phyloP scores from a whole-genome alignment of 2,113 vertebrate species.

The Sigmodon hispidus region DNA sequence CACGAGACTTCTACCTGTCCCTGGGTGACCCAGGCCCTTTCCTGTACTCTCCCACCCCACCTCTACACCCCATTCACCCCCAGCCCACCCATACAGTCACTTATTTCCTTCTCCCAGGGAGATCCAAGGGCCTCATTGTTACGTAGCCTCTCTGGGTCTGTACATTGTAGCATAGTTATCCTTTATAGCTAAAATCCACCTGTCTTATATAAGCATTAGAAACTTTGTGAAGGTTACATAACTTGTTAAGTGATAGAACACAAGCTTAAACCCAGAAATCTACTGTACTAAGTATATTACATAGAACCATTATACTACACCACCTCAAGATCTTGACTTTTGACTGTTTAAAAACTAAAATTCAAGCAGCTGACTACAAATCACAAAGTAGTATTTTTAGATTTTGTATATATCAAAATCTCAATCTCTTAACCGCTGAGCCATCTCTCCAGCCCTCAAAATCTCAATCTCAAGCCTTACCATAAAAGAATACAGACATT shows the following conservation, averaged over 20 bases:
- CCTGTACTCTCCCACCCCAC: not conserved
- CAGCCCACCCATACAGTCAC: not conserved
- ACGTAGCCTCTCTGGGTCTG: not conserved
- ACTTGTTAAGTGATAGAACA: not conserved
- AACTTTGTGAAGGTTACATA: conserved; percentile 1
- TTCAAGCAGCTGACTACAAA: conserved; percentile 32
- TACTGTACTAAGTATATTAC: not conserved
- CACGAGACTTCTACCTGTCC: not conserved
- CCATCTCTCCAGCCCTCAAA: too few species aligned
- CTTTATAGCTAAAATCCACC: not conserved
- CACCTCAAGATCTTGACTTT: conserved; percentile 24
- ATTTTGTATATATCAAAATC: conserved; percentile 4
- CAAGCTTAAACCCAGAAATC: conserved; percentile 14
- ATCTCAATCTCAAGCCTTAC: conserved; percentile 48
- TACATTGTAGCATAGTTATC: not conserved
- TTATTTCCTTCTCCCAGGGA: not conserved
- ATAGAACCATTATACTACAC: not conserved
- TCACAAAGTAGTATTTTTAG: conserved; percentile 46
- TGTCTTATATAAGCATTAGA: not conserved
- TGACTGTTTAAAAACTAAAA: not conserved
- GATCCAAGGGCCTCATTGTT: not conserved
- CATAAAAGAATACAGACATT: not conserved
- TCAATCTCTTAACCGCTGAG: too few species aligned
- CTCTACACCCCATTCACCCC: not conserved
- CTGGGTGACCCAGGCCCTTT: not conserved